These are phyloP conservation scores for Brienomyrus longianalis DNA, from an alignment of 2,113 vertebrate species.

Conservation along the genomic window DNA sequence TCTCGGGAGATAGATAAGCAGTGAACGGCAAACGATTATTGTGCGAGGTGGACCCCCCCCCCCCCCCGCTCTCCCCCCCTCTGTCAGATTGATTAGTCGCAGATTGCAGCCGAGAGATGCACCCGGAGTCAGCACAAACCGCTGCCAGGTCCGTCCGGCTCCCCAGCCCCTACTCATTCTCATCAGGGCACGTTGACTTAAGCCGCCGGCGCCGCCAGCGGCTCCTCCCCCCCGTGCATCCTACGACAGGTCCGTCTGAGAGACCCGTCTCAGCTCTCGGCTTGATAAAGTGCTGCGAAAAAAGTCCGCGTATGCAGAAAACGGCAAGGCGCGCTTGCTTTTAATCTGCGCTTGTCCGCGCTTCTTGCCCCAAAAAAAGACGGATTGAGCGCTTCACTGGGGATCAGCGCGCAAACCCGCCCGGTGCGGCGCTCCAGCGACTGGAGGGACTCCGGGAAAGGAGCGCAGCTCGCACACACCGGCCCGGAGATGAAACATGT, in stretches of 20 bases:
- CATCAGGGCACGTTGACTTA: conserved; percentile 54
- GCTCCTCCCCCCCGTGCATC: conserved; percentile 54
- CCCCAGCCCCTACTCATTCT: conserved; percentile 49
- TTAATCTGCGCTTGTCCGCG: conserved; percentile 63
- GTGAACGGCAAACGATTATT: not conserved
- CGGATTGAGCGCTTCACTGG: conserved; percentile 58
- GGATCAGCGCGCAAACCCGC: conserved; percentile 21
- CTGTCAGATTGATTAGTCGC: conserved; percentile 69
- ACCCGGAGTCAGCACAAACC: conserved; percentile 70
- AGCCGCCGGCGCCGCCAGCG: conserved; percentile 40
- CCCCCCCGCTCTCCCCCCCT: conserved; percentile 23
- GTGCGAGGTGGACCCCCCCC: not conserved
- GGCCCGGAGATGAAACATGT: not conserved
- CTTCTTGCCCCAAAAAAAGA: conserved; percentile 52
- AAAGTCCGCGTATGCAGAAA: conserved; percentile 60
- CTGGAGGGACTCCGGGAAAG: too few relatives aligned
- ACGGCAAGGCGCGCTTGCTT: conserved; percentile 58
- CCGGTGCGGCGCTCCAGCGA: too few relatives aligned
- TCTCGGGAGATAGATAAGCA: not conserved
- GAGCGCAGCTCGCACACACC: not conserved
- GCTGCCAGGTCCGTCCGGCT: conserved; percentile 57
- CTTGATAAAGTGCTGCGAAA: conserved; percentile 66
- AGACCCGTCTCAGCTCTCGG: conserved; percentile 58
- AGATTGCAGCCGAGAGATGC: conserved; percentile 67
- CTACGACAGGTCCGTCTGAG: conserved; percentile 60